These are phyloP conservation scores for Oncorhynchus mykiss DNA, from an alignment of 2,113 vertebrate genomes.

Conservation along the genomic window DNA sequence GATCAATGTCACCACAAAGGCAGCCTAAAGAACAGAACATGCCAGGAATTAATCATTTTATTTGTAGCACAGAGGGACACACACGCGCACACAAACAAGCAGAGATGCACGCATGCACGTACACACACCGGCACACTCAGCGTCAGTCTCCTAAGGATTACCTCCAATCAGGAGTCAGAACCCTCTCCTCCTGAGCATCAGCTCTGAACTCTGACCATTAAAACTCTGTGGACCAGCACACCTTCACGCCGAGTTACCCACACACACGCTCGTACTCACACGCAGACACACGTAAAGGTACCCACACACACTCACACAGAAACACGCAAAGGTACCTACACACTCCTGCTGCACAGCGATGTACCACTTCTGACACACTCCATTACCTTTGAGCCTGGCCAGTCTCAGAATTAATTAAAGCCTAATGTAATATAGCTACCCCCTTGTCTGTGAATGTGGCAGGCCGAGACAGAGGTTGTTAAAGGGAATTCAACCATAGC, in stretches of 20 bases:
- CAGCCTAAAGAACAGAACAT: conserved; percentile 7
- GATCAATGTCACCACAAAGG: conserved; percentile 44
- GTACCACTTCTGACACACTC: not conserved
- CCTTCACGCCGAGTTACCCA: not conserved
- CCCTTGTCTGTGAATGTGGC: conserved; percentile 71
- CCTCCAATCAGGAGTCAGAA: too few relatives aligned
- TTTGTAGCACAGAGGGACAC: not conserved
- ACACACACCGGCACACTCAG: not conserved
- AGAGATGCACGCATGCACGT: not conserved
- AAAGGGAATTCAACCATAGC: conserved; percentile 72
- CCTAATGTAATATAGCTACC: conserved; percentile 57
- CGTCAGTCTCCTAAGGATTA: too few relatives aligned
- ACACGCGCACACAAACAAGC: not conserved
- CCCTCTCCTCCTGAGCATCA: not conserved
- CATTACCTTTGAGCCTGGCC: conserved; percentile 58
- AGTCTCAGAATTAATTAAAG: conserved; percentile 76
- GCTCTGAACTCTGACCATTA: conserved; percentile 27
- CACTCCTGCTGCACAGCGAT: too few relatives aligned
- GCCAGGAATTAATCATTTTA: not conserved
- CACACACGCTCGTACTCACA: conserved; percentile 21
- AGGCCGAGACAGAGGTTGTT: conserved; percentile 59
- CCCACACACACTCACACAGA: too few relatives aligned
- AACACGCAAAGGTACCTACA: too few relatives aligned
- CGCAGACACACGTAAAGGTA: too few relatives aligned
- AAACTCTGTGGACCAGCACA: conserved; percentile 27